A percentile compares a stretch with the other conserved stretches of the same genome.
These are phyloP conservation scores for Buceros bicornis DNA, from an alignment of 2,797 vertebrate genomes.

Conservation along the genomic window DNA sequence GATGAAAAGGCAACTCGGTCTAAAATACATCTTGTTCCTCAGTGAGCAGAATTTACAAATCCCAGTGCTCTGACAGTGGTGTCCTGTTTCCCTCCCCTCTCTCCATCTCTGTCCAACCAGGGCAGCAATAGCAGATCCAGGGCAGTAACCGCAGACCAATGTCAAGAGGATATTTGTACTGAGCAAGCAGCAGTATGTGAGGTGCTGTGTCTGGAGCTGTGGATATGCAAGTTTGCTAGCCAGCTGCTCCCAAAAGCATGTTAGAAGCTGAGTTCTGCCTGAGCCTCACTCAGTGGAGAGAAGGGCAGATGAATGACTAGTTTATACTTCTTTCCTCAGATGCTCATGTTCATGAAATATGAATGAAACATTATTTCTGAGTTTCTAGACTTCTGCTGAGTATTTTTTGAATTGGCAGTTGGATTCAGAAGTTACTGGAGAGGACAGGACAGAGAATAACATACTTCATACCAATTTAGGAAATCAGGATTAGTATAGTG, in stretches of 20 bases:
- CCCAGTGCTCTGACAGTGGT: not conserved
- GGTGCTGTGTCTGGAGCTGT: not conserved
- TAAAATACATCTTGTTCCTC: not conserved
- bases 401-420: not conserved
- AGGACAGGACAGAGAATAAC: not conserved
- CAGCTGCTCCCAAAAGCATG: constrained; percentile 5
- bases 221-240: not conserved
- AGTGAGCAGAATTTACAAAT: not conserved
- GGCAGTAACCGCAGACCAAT: not conserved
- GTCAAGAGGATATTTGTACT: not conserved
- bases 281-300: not conserved
- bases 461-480: not conserved
- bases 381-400: not conserved
- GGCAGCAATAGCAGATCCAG: not conserved
- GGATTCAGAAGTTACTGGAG: not conserved
- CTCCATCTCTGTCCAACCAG: not conserved
- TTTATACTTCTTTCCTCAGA: not conserved
- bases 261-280: not conserved
- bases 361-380: not conserved
- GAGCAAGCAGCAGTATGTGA: not conserved
- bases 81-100: not conserved
- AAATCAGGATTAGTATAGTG: not conserved
- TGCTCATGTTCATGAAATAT: not conserved
- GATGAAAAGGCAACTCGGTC: not conserved
- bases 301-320: not conserved